Conservation (phyloP, 2,113 vertebrate species). For the Psilopogon haemacephalus region DNA sequence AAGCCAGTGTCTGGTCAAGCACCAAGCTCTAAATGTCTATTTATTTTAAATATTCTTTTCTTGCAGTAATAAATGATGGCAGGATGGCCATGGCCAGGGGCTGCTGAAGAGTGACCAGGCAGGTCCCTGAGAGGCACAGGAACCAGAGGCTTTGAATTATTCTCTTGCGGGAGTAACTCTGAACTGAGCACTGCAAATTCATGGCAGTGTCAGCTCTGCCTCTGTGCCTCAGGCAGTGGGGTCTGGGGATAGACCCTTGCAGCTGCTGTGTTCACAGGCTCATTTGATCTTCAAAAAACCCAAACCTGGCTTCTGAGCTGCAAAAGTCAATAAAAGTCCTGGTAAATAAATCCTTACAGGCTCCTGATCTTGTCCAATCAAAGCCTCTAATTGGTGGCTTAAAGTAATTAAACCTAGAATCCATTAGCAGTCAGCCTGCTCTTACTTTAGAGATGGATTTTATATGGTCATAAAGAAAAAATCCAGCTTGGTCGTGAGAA, state of each 20-base stretch:
- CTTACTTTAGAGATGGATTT: conserved; percentile 31
- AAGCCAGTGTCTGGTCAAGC: background rate
- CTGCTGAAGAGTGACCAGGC: background rate
- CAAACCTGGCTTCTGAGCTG: background rate
- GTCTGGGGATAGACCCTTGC: background rate
- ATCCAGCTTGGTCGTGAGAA: conserved; percentile 4
- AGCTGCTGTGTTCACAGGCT: background rate
- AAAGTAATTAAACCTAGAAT: background rate
- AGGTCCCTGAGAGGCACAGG: background rate
- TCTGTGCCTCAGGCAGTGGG: background rate
- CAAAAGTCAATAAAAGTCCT: background rate
- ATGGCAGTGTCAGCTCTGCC: background rate
- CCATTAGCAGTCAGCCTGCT: conserved; percentile 1
- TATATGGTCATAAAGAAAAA: conserved; percentile 35
- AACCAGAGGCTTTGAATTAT: background rate
- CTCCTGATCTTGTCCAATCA: background rate
- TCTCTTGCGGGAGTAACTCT: conserved; percentile 16
- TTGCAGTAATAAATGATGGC: background rate
- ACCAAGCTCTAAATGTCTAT: background rate
- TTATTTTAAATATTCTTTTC: background rate
- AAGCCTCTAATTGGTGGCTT: conserved; percentile 1
- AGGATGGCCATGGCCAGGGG: background rate
- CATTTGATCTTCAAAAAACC: background rate
- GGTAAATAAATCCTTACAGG: background rate
- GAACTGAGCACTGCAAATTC: background rate